Base-by-base conservation (phyloP, 2,113 vertebrate species). In the Brachyhypopomus gauderio region DNA sequence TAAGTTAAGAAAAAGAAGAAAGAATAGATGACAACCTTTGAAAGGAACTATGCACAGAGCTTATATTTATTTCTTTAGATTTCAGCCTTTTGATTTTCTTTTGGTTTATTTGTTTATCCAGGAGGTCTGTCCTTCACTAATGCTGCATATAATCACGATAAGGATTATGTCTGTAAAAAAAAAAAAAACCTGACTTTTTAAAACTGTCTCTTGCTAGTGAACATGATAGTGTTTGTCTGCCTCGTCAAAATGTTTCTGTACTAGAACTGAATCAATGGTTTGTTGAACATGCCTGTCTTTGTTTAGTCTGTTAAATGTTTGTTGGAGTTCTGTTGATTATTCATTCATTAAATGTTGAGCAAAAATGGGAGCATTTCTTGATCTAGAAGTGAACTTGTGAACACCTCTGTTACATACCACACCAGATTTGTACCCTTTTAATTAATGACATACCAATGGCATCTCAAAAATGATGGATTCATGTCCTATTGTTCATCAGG, bases 41-140 rank as follows among this genome's bases (percentile, higher is more conserved):
- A 91, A 88, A 91, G 78, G 88, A 94, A 92, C 93, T 94, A 94
- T 94, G 93, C 93, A 94, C 92, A 94, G 93, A 86, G 91, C 88
- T 93, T 91, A 93, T 92, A 91, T 92, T 92, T 91, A 91, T 91
- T 87, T 84, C 80, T 87, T 88, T 81, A 79, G 85, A 88, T 90
- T 84, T 86, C 58, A 38, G 83, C 83, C 87, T 88, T 88, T 59
- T 62, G 30, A 3, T 30, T 30, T 30, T 30, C 1, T 30, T 30
- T 30, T 30, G 30, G 30, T 30, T 30, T 30, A 3, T 30, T 30
- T 30, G 17, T 22, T 62, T 56, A 69, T 55, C 27, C 83, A 87
- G 88, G 79, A 88, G 88, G 89, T 92, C 88, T 85, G 89, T 89
- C 56, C 82, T 72, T 90, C 91, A 92, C 92, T 86, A 90, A 90